Percentiles rank a stretch among this genome's conserved stretches.
phyloP scores from a whole-genome alignment of 2,113 vertebrate species.

The Euleptes europaea region DNA sequence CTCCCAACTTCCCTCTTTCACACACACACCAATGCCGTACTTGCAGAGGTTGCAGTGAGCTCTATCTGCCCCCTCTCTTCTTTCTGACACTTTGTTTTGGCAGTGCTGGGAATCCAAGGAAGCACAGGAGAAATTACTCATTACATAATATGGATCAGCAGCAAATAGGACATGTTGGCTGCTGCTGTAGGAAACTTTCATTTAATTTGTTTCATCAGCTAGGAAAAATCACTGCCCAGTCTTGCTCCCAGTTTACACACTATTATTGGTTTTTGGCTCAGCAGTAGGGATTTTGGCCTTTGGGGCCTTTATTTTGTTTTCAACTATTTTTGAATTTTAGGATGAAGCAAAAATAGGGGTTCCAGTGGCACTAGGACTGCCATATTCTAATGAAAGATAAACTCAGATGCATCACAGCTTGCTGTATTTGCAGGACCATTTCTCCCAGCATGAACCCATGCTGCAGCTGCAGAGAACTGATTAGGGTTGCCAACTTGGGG shows the following conservation, averaged over 20 bases:
- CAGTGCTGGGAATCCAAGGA: too few species aligned
- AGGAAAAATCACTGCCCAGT: slow-evolving; percentile 20
- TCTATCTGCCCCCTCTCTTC: too few species aligned
- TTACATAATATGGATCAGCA: background rate
- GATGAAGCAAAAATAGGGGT: background rate
- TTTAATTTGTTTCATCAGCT: background rate
- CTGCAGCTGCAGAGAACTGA: too few species aligned
- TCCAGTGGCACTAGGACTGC: accelerated
- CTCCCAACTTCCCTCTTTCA: too few species aligned
- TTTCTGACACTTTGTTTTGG: too few species aligned
- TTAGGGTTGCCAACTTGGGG: background rate
- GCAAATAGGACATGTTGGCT: accelerated
- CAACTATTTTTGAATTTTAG: background rate
- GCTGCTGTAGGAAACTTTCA: background rate
- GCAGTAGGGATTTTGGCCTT: background rate
- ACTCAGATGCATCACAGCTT: background rate
- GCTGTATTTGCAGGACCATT: background rate
- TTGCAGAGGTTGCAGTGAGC: too few species aligned
- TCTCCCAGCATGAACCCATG: too few species aligned
- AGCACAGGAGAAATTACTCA: background rate
- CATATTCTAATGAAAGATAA: accelerated
- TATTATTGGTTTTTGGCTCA: background rate
- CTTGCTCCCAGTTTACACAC: background rate
- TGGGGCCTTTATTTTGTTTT: background rate
- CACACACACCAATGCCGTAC: too few species aligned